Percentiles rank a stretch among this genome's conserved stretches.
Evolutionary conservation across 2,888 invertebrate species (phyloP).

Genomic region (Tryphoninae sp.): DNA sequence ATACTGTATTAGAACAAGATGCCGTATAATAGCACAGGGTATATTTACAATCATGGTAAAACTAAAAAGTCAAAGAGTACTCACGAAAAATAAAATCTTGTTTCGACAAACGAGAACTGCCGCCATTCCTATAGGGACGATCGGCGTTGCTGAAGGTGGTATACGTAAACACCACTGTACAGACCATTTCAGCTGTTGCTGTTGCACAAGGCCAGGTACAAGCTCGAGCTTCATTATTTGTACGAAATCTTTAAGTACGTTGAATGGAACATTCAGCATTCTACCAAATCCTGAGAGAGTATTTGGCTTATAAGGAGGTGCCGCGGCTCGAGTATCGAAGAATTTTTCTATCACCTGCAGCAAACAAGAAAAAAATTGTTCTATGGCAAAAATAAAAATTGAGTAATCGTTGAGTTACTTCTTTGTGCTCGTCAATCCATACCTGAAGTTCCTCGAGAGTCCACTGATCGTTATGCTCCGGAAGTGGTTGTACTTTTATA

Average conservation of each 20-base stretch:
- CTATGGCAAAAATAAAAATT: not conserved
- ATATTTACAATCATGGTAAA: slow-evolving; percentile 6
- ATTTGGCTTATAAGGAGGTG: slow-evolving; percentile 95
- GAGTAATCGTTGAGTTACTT: slow-evolving; percentile 8
- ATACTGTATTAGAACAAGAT: not conserved
- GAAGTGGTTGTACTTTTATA: slow-evolving; percentile 89
- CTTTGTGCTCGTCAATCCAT: slow-evolving; percentile 2
- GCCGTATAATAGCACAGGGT: not conserved
- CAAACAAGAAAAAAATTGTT: slow-evolving; percentile 42
- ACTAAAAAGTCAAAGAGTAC: slow-evolving; percentile 75
- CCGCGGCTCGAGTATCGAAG: slow-evolving; percentile 94
- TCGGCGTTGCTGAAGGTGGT: slow-evolving; percentile 92
- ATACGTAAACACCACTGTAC: slow-evolving; percentile 96
- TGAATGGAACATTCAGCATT: slow-evolving; percentile 91
- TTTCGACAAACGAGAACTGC: slow-evolving; percentile 92
- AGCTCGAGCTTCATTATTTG: slow-evolving; percentile 90
- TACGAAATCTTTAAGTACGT: slow-evolving; percentile 95
- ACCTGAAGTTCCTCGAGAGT: slow-evolving; percentile 92
- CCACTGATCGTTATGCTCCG: slow-evolving; percentile 94
- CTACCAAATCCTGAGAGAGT: slow-evolving; percentile 93
- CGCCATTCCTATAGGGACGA: slow-evolving; percentile 94
- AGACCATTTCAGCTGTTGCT: slow-evolving; percentile 90
- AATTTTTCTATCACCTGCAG: slow-evolving; percentile 93
- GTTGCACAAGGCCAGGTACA: slow-evolving; percentile 84
- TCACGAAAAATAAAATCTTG: slow-evolving; percentile 96